Evolutionary conservation across 2,113 vertebrate species (phyloP).

Genomic region (Grus americana): DNA sequence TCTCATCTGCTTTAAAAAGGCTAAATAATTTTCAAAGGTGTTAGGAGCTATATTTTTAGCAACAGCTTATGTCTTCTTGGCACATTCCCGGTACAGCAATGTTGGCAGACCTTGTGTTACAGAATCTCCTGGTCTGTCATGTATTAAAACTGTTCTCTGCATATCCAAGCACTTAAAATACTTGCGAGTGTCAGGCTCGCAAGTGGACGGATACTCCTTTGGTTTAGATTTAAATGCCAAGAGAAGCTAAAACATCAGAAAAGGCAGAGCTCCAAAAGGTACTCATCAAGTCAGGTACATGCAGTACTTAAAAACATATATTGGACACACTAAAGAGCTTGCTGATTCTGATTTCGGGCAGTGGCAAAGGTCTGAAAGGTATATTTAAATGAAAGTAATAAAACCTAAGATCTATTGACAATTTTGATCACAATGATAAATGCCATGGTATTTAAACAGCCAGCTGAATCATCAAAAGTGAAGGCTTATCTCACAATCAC

Average conservation of each 20-base stretch:
- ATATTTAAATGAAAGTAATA: conserved; percentile 10
- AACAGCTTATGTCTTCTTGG: conserved; percentile 41
- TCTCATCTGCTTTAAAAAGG: conserved; percentile 39
- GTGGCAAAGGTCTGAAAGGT: neutral
- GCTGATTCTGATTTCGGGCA: neutral
- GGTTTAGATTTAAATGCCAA: neutral
- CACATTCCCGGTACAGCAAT: neutral
- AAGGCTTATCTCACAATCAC: neutral
- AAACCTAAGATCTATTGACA: neutral
- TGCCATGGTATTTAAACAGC: neutral
- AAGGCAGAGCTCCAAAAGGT: neutral
- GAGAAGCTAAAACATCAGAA: neutral
- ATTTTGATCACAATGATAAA: neutral
- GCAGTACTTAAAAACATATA: neutral
- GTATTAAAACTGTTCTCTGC: conserved; percentile 31
- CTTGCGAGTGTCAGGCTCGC: neutral
- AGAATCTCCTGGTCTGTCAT: conserved; percentile 41
- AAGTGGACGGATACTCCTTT: neutral
- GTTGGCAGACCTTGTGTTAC: conserved; percentile 16
- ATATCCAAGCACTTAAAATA: conserved; percentile 53
- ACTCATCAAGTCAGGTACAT: neutral
- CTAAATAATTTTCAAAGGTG: conserved; percentile 41
- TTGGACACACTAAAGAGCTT: neutral
- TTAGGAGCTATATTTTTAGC: conserved; percentile 52
- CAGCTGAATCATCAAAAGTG: neutral